phyloP scores from a whole-genome alignment of 2,888 invertebrate species.

The Mylabris sibirica region DNA sequence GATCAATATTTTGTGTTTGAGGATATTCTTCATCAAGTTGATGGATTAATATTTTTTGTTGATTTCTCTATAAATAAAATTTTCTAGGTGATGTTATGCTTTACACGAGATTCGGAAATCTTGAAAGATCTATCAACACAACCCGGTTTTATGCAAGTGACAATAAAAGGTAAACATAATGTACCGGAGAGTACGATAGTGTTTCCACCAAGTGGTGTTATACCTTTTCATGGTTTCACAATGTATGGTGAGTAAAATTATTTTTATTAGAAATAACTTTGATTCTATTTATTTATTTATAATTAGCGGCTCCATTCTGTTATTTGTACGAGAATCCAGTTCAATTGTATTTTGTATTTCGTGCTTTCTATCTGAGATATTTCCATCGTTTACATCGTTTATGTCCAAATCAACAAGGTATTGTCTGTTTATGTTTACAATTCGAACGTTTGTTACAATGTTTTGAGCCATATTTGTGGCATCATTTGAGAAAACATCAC shows the following conservation, averaged over 20 bases:
- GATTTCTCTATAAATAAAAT: slow-evolving; percentile 8
- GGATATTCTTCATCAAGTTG: slow-evolving; percentile 90
- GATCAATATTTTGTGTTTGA: slow-evolving; percentile 98
- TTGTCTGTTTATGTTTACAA: slow-evolving; percentile 86
- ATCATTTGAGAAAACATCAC: slow-evolving; percentile 86
- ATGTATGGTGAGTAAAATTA: slow-evolving; percentile 82
- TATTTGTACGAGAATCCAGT: slow-evolving; percentile 91
- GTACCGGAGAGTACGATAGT: slow-evolving; percentile 74
- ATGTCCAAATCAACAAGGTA: slow-evolving; percentile 92
- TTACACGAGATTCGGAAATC: slow-evolving; percentile 87
- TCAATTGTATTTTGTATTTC: slow-evolving; percentile 86
- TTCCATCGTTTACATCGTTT: slow-evolving; percentile 93
- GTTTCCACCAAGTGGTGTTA: slow-evolving; percentile 93
- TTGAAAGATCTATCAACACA: slow-evolving; percentile 73
- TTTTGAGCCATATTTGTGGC: slow-evolving; percentile 89
- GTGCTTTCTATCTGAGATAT: slow-evolving; percentile 89
- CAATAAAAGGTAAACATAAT: slow-evolving; percentile 75
- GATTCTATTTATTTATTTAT: not conserved
- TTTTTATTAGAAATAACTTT: not conserved
- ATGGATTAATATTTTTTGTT: not conserved
- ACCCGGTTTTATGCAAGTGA: slow-evolving; percentile 74
- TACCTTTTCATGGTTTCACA: slow-evolving; percentile 96
- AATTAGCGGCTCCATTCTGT: slow-evolving; percentile 91
- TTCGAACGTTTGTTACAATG: slow-evolving; percentile 91
- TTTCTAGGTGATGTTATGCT: slow-evolving; percentile 81